Conservation (phyloP, 2,888 invertebrate genomes). For the Priocnemis perturbator region DNA sequence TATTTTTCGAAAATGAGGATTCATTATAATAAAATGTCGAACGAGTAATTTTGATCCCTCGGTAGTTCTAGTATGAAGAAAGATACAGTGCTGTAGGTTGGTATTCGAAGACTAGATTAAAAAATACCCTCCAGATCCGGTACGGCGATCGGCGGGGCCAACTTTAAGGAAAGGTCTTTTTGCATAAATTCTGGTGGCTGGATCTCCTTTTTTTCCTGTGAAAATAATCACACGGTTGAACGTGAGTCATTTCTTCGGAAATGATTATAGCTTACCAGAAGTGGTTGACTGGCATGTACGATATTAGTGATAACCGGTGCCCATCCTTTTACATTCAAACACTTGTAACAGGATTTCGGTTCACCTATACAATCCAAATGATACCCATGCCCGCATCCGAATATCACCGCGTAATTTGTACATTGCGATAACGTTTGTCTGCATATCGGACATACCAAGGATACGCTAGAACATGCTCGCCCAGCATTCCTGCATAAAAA, state of each 20-base stretch:
- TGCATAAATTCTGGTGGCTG: conserved; percentile 69
- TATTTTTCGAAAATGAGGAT: no score
- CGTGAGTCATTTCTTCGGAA: no score
- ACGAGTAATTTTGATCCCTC: no score
- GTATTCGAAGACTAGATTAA: conserved; percentile 68
- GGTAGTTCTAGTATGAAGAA: neutral
- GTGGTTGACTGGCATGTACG: conserved; percentile 52
- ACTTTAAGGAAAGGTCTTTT: conserved; percentile 65
- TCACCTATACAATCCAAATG: conserved; percentile 69
- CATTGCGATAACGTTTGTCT: conserved; percentile 65
- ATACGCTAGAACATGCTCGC: conserved; percentile 65
- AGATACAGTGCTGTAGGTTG: no score
- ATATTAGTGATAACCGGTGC: conserved; percentile 63
- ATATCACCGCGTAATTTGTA: conserved; percentile 66
- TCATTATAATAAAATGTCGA: no score
- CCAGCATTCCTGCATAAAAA: conserved; percentile 62
- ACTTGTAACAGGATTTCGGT: conserved; percentile 69
- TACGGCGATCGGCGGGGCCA: conserved; percentile 69
- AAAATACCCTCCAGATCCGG: conserved; percentile 72
- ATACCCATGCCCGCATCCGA: conserved; percentile 72
- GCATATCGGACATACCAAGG: conserved; percentile 67
- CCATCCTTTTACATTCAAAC: conserved; percentile 71
- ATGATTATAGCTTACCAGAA: conserved; percentile 53
- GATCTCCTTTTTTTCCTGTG: conserved; percentile 65
- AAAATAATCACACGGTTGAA: conserved; percentile 1